Base-by-base conservation (phyloP, 2,888 invertebrate genomes). In the Drosophila eohydei region DNA sequence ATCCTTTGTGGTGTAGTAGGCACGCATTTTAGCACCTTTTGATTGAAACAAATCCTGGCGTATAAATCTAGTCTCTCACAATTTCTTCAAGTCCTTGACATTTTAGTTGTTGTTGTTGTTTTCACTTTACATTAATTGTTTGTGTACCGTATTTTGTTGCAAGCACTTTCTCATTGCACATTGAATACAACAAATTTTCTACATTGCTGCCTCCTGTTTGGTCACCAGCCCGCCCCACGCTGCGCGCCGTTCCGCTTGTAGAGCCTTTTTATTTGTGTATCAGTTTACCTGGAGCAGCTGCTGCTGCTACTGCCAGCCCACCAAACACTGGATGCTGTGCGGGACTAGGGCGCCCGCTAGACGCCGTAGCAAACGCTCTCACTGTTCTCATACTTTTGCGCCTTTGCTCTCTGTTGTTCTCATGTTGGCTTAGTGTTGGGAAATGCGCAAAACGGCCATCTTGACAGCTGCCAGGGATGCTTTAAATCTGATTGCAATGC, bases 1-100 rank as follows among this genome's bases (percentile, higher is more conserved):
- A 65, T 83, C 86, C 82, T 90, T 91, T 43, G 81, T 57, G 38
- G 78, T 81, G 55, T 90, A 83, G 71, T 90, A 89, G 57, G 87
- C 70, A 74, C 90, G 91, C 91, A 91, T 91, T 63, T 75, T 83
- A 62, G 70, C 71, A 66, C 66, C 64, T 67, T 73, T 50, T 56
- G 50, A 16, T 52, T 54, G 38, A 43, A 61, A 36, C 50, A 67
- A 74, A 55, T 78, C 66, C 54, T 62, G 41, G 43, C 52, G 57
- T 56, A 61, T 28, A 55, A 50, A 61, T 58, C 58, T 59, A 54
- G 46, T 40, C 38, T 51, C 43, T 48, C 32, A 41, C 30, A 32
- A 46, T 67, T 32, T 26, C 11, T 57, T 61, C 43, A 86, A 71
- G 75, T 80, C 83, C 83, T 88, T 83, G 89, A 80, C 83, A 88